These are phyloP conservation scores for Hormaphis cornu DNA, from an alignment of 1,140 invertebrate species.

Conservation along the genomic window DNA sequence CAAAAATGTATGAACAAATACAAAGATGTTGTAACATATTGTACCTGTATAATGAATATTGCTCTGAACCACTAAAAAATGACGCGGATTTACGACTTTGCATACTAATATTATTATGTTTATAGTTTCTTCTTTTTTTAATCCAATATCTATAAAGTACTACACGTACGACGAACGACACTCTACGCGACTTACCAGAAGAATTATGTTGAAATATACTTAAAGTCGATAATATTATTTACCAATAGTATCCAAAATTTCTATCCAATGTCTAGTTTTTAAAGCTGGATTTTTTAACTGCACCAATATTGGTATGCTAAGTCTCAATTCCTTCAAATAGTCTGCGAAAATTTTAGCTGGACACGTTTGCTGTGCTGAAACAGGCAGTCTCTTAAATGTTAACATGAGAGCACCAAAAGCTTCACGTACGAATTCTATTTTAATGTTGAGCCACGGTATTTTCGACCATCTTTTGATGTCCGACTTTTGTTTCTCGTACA, in stretches of 20 bases:
- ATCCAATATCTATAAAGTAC: no score
- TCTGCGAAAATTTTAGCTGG: background rate
- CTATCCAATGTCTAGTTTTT: constrained; percentile 18
- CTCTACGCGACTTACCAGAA: no score
- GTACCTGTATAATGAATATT: no score
- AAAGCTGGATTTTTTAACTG: background rate
- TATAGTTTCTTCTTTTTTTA: no score
- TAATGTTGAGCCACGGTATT: background rate
- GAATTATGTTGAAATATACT: no score
- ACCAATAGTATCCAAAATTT: constrained; percentile 13
- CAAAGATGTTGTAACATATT: no score
- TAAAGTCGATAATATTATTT: background rate
- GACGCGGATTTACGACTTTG: no score
- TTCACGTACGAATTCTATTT: background rate
- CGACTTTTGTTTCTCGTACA: background rate
- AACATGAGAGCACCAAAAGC: background rate
- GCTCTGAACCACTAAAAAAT: no score
- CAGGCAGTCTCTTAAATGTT: background rate
- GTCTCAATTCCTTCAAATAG: background rate
- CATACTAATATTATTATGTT: no score
- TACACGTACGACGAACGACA: no score
- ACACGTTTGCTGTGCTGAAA: background rate
- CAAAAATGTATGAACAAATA: no score
- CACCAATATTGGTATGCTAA: background rate
- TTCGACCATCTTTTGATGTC: constrained; percentile 12